Evolutionary conservation across 2,888 invertebrate genomes (phyloP).

Genomic region (Lepas anatifera): DNA sequence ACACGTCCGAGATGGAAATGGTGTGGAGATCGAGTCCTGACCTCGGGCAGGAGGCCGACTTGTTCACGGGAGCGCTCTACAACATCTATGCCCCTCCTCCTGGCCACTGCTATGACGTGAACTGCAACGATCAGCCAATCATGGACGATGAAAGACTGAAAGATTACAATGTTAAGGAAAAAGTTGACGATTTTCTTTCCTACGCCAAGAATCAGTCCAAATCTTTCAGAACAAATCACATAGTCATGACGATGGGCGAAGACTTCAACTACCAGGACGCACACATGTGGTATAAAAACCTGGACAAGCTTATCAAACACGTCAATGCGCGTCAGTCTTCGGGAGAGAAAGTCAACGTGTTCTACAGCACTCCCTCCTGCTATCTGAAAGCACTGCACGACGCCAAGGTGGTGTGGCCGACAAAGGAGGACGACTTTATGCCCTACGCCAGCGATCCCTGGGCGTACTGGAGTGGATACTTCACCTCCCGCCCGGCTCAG

Average conservation of each 20-base stretch:
- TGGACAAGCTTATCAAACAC: conserved; percentile 41
- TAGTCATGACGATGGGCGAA: conserved; percentile 69
- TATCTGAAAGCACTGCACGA: conserved; percentile 41
- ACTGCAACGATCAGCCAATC: conserved; percentile 73
- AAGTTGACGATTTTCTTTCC: conserved; percentile 33
- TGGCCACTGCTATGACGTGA: conserved; percentile 85
- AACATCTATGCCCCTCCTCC: conserved; percentile 73
- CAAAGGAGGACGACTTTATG: conserved; percentile 36
- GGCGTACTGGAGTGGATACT: conserved; percentile 45
- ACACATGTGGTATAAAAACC: conserved; percentile 42
- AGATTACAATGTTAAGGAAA: conserved; percentile 65
- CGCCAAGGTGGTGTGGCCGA: conserved; percentile 34
- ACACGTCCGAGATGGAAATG: conserved; percentile 57
- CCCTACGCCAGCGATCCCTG: conserved; percentile 39
- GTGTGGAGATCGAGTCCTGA: conserved; percentile 51
- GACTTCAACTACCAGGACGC: conserved; percentile 73
- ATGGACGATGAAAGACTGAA: conserved; percentile 67
- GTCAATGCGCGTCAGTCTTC: conserved; percentile 30
- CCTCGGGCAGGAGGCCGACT: no score
- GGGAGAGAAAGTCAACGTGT: conserved; percentile 54
- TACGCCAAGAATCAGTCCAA: not conserved
- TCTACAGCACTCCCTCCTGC: conserved; percentile 38
- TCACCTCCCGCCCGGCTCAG: conserved; percentile 30
- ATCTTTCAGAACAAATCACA: conserved; percentile 40
- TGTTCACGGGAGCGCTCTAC: conserved; percentile 72